phyloP scores from a whole-genome alignment of 1,140 invertebrate species.

The Rhyzopertha dominica region DNA sequence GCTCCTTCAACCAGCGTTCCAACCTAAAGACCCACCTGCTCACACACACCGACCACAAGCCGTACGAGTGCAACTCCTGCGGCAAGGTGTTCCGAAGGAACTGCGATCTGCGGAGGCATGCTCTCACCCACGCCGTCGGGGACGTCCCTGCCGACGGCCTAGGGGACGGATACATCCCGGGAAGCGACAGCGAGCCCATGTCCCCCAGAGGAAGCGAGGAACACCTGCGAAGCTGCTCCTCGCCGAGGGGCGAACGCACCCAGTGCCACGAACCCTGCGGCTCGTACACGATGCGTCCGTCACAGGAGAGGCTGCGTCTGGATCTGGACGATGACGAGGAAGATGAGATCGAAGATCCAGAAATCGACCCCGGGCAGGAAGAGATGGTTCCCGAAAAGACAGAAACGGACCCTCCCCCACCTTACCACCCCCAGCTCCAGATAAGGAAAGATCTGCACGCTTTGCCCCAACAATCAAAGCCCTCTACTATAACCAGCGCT shows the following conservation, averaged over 20 bases:
- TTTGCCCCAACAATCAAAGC: slow-evolving; percentile 38
- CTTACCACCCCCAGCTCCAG: slow-evolving; percentile 58
- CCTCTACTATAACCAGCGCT: slow-evolving; percentile 47
- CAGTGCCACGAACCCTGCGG: slow-evolving; percentile 58
- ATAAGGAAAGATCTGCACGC: slow-evolving; percentile 67
- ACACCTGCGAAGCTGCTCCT: slow-evolving; percentile 36
- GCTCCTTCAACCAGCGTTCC: slow-evolving; percentile 86
- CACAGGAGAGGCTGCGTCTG: slow-evolving; percentile 43
- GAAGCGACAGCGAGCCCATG: slow-evolving; percentile 49
- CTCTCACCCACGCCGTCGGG: slow-evolving; percentile 77
- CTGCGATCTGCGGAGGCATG: slow-evolving; percentile 79
- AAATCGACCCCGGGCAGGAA: slow-evolving; percentile 52
- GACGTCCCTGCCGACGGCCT: slow-evolving; percentile 66
- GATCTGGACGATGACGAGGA: slow-evolving; percentile 29
- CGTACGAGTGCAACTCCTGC: slow-evolving; percentile 87
- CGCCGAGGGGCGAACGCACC: slow-evolving; percentile 51
- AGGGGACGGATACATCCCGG: slow-evolving; percentile 62
- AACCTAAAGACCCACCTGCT: slow-evolving; percentile 92
- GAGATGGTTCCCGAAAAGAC: slow-evolving; percentile 46
- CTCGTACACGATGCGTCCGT: slow-evolving; percentile 62
- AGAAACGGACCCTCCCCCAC: slow-evolving; percentile 40
- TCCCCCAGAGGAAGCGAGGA: slow-evolving; percentile 45
- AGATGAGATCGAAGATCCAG: slow-evolving; percentile 47
- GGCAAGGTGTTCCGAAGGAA: slow-evolving; percentile 82
- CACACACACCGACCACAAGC: slow-evolving; percentile 92